Evolutionary conservation across 2,797 vertebrate species (phyloP).

Genomic region (Sibirionetta formosa): DNA sequence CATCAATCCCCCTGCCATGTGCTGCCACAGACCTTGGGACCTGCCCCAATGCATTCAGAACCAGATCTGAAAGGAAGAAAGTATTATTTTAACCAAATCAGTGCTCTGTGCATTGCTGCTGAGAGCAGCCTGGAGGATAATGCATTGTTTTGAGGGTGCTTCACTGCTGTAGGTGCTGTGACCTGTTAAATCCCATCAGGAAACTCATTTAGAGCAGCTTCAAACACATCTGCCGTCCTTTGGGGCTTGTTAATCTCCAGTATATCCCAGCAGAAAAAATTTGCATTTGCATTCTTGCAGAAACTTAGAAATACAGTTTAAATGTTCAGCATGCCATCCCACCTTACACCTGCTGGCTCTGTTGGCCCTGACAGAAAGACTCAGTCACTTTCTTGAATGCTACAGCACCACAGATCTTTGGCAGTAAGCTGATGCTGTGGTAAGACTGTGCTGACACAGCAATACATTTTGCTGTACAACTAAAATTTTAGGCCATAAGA

Average conservation of each 20-base stretch:
- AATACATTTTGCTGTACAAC: not conserved
- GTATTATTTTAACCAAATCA: slow-evolving; percentile 52
- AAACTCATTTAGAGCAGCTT: slow-evolving; percentile 67
- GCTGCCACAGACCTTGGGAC: not conserved
- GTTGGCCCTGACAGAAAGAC: not conserved
- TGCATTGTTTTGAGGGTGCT: slow-evolving; percentile 2
- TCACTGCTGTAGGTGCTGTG: not conserved
- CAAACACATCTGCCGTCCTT: slow-evolving; percentile 51
- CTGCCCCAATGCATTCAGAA: not conserved
- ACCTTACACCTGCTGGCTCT: not conserved
- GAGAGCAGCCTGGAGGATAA: slow-evolving; percentile 33
- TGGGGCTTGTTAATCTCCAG: not conserved
- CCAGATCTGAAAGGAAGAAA: slow-evolving; percentile 45
- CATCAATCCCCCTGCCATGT: not conserved
- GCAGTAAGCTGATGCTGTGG: not conserved
- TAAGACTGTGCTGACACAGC: not conserved
- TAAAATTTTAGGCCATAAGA: not conserved
- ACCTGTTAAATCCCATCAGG: slow-evolving; percentile 65
- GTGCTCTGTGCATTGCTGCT: slow-evolving; percentile 22
- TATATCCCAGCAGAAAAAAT: not conserved
- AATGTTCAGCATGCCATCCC: not conserved
- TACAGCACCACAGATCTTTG: not conserved
- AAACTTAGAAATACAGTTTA: not conserved
- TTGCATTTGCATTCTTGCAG: slow-evolving; percentile 1
- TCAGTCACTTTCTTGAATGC: not conserved